A percentile compares a stretch with the other conserved stretches of the same genome.
Evolutionary conservation across 2,888 invertebrate species (phyloP).

Genomic region (Reticulitermes lucifugus): DNA sequence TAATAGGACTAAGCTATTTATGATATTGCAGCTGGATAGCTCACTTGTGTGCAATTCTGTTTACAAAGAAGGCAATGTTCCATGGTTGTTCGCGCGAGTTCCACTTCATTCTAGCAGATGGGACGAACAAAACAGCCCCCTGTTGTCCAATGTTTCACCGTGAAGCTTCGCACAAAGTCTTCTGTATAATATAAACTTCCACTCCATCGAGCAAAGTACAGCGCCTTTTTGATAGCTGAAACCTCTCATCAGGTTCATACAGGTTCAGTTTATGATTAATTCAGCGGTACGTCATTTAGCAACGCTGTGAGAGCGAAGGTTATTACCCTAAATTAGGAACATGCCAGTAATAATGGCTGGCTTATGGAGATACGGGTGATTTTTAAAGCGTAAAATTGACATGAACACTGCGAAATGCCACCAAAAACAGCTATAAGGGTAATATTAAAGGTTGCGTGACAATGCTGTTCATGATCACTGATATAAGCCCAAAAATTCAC

Average conservation of each 20-base stretch:
- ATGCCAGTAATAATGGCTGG: too few species aligned
- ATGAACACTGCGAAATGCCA: too few species aligned
- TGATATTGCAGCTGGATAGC: neutral
- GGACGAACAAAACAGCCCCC: neutral
- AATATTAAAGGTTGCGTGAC: too few species aligned
- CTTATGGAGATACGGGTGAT: too few species aligned
- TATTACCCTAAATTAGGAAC: too few species aligned
- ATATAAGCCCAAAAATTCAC: too few species aligned
- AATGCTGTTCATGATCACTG: too few species aligned
- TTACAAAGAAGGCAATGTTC: slow-evolving; percentile 7
- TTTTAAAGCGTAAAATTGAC: too few species aligned
- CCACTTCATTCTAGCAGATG: neutral
- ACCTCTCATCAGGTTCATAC: neutral
- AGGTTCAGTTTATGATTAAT: too few species aligned
- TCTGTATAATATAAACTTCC: neutral
- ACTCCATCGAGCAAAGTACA: neutral
- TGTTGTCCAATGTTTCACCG: neutral
- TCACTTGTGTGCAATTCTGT: neutral
- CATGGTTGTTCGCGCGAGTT: neutral
- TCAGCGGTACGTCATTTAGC: too few species aligned
- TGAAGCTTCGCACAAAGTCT: neutral
- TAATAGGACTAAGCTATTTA: slow-evolving; percentile 9
- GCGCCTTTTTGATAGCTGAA: neutral
- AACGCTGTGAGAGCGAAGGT: too few species aligned
- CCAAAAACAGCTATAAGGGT: too few species aligned